Percentiles rank a stretch among this genome's conserved stretches.
phyloP scores from a whole-genome alignment of 2,888 invertebrate genomes.

The Hedychridium roseum region DNA sequence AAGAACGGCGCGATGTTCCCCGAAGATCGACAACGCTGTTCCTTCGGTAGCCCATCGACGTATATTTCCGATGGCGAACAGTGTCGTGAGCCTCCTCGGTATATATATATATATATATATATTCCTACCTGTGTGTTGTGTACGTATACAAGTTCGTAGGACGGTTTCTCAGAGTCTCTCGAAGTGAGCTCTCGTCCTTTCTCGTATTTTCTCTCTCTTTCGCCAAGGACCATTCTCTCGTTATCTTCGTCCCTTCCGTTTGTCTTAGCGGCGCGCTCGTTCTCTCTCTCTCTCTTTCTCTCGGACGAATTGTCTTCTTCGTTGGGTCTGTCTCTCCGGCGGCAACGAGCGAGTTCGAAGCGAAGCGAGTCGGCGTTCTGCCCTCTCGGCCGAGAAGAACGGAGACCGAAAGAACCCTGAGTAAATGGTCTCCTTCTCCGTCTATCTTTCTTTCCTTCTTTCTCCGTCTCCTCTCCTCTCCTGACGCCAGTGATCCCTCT shows the following conservation, averaged over 20 bases:
- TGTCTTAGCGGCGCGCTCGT: background rate
- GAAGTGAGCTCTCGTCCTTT: background rate
- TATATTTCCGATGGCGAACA: constrained; percentile 21
- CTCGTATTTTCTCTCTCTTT: background rate
- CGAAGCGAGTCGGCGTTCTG: constrained; percentile 36
- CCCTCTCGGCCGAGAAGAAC: constrained; percentile 23
- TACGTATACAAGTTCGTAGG: constrained; percentile 15
- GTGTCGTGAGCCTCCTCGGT: too few relatives aligned
- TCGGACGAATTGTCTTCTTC: background rate
- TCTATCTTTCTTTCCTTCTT: constrained; percentile 12
- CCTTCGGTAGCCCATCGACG: constrained; percentile 10
- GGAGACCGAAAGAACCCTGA: constrained; percentile 35
- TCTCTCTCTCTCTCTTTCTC: constrained; percentile 6
- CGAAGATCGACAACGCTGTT: constrained; percentile 30
- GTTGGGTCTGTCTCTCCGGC: constrained; percentile 3
- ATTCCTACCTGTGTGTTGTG: constrained; percentile 16
- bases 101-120: too few relatives aligned
- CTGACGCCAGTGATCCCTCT: too few relatives aligned
- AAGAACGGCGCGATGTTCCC: constrained; percentile 4
- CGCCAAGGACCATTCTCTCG: constrained; percentile 11
- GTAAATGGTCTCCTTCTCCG: constrained; percentile 33
- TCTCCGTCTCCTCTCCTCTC: background rate
- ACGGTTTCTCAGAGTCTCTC: constrained; percentile 23
- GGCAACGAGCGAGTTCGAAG: constrained; percentile 40
- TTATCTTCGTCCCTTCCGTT: constrained; percentile 11